These are phyloP conservation scores for Drosophila obscura DNA, from an alignment of 1,140 invertebrate genomes.

Conservation along the genomic window DNA sequence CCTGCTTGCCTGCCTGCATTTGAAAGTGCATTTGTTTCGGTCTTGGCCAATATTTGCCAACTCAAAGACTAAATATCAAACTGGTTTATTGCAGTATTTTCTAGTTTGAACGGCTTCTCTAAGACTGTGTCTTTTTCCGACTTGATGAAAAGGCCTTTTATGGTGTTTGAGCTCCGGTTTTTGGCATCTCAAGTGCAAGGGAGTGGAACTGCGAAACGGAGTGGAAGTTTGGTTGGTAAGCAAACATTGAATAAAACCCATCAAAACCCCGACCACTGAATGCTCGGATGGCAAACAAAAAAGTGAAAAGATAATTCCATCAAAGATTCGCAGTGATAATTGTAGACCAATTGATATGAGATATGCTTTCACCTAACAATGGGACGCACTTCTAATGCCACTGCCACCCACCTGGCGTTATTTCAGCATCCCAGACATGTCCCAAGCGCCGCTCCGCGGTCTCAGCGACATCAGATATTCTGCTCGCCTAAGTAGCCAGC, in stretches of 20 bases:
- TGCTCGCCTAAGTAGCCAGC: conserved; percentile 45
- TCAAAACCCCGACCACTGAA: conserved; percentile 3
- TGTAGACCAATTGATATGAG: conserved; percentile 20
- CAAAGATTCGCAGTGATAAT: conserved; percentile 14
- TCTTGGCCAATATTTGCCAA: conserved; percentile 54
- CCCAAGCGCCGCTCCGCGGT: conserved; percentile 10
- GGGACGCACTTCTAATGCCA: neutral
- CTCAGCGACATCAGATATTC: conserved; percentile 30
- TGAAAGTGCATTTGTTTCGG: conserved; percentile 53
- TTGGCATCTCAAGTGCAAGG: conserved; percentile 45
- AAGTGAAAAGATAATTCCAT: conserved; percentile 29
- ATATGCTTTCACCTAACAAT: conserved; percentile 22
- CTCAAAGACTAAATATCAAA: conserved; percentile 28
- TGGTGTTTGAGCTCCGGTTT: conserved; percentile 7
- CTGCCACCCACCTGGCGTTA: conserved; percentile 34
- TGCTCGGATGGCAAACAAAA: conserved; percentile 15
- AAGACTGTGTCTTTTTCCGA: conserved; percentile 11
- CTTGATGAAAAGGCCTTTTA: conserved; percentile 50
- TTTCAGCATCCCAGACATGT: conserved; percentile 45
- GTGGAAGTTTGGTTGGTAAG: neutral
- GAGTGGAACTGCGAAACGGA: conserved; percentile 14
- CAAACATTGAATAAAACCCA: neutral
- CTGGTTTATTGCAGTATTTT: conserved; percentile 44
- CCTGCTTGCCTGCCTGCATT: conserved; percentile 20
- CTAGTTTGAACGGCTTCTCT: conserved; percentile 4